Conservation (phyloP, 2,113 vertebrate species). For the Litocranius walleri region DNA sequence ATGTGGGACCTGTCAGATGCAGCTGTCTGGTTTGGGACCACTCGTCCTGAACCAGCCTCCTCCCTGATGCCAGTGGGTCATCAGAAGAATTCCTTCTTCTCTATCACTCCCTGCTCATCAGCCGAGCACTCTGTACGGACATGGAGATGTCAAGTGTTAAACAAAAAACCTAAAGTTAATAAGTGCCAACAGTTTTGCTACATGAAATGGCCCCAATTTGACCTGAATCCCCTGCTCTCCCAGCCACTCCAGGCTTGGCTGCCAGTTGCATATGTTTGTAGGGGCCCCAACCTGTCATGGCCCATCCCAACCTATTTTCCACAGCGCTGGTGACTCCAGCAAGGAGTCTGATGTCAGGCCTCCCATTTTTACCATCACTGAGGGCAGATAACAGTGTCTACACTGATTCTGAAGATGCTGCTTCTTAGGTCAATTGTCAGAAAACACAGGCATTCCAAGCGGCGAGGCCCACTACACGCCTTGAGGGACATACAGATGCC, state of each 20-base stretch:
- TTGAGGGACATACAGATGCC: not conserved
- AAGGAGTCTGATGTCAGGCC: not conserved
- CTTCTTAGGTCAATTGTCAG: not conserved
- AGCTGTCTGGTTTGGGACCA: not conserved
- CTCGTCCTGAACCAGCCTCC: not conserved
- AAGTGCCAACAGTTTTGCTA: constrained; percentile 73
- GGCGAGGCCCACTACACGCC: rapidly evolving
- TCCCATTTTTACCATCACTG: too few relatives aligned
- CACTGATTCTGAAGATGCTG: not conserved
- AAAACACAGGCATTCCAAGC: rapidly evolving
- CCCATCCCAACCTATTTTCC: not conserved
- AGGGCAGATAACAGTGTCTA: too few relatives aligned
- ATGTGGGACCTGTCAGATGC: rapidly evolving
- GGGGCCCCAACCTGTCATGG: constrained; percentile 15
- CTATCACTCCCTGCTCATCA: constrained; percentile 67
- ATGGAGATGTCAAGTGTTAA: constrained; percentile 68
- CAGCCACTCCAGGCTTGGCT: not conserved
- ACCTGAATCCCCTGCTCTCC: not conserved
- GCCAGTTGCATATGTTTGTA: not conserved
- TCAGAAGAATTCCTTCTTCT: not conserved
- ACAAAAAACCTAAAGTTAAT: constrained; percentile 71
- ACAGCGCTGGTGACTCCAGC: not conserved
- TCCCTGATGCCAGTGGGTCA: not conserved
- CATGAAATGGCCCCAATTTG: constrained; percentile 72
- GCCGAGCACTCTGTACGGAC: constrained; percentile 59